These are phyloP conservation scores for Monodelphis domestica DNA, from an alignment of 2,797 vertebrate species.

Conservation along the genomic window DNA sequence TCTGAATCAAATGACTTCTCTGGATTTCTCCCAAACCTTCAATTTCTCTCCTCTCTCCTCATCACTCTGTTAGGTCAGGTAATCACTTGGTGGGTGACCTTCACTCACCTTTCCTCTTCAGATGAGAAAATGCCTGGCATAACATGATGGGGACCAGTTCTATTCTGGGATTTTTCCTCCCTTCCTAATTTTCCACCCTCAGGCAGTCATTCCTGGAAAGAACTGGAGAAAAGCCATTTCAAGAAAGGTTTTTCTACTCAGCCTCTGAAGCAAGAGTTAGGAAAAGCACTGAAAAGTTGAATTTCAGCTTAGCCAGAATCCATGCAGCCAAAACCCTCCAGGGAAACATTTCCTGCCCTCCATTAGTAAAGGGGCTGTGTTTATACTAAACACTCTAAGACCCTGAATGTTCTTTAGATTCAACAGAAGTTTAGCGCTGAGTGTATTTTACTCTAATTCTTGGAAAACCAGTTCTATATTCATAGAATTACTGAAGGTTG, in stretches of 20 bases:
- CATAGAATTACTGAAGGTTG: background rate
- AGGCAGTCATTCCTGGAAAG: slow-evolving; percentile 44
- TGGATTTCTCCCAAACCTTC: background rate
- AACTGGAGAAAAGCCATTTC: background rate
- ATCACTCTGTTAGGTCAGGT: background rate
- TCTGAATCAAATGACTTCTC: background rate
- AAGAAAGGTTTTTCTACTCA: background rate
- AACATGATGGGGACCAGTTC: slow-evolving; percentile 11
- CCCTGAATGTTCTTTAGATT: background rate
- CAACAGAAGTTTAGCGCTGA: background rate
- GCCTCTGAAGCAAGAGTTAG: background rate
- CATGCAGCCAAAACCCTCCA: background rate
- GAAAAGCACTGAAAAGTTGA: background rate
- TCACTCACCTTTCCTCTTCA: background rate
- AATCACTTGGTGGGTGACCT: background rate
- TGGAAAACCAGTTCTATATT: background rate
- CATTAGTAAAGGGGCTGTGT: background rate
- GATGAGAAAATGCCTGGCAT: background rate
- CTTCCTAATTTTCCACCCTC: background rate
- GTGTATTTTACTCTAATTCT: background rate
- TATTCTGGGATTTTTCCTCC: slow-evolving; percentile 12
- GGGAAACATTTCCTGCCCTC: background rate
- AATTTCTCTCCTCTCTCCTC: background rate
- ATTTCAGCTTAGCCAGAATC: background rate
- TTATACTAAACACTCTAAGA: background rate